Conservation (phyloP, 2,888 invertebrate genomes). For the Megaustenia siamemsis region DNA sequence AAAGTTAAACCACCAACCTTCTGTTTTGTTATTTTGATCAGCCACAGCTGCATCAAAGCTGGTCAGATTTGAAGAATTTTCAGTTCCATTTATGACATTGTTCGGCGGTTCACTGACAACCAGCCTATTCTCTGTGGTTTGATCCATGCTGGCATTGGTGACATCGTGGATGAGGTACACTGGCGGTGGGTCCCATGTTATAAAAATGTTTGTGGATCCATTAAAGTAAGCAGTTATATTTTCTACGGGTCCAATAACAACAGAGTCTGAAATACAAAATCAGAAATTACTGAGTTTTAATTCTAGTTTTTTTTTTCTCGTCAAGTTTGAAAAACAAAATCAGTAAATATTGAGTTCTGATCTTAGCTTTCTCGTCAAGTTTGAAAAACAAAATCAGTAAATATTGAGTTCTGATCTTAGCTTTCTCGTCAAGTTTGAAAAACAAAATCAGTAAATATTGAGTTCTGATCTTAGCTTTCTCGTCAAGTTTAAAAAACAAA, state of each 20-base stretch:
- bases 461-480: too few relatives aligned
- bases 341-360: too few relatives aligned
- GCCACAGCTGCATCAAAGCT: neutral
- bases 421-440: too few relatives aligned
- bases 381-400: too few relatives aligned
- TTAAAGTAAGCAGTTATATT: slow-evolving; percentile 61
- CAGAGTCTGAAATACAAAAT: slow-evolving; percentile 22
- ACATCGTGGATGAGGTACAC: slow-evolving; percentile 55
- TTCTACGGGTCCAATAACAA: slow-evolving; percentile 58
- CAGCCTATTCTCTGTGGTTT: neutral
- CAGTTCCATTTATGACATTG: neutral
- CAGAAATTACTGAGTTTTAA: too few relatives aligned
- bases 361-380: too few relatives aligned
- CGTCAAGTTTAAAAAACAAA: too few relatives aligned
- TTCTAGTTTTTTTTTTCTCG: too few relatives aligned
- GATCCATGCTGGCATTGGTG: slow-evolving; percentile 5
- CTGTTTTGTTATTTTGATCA: neutral
- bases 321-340: too few relatives aligned
- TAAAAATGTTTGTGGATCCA: slow-evolving; percentile 53
- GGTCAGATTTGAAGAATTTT: neutral
- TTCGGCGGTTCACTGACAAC: neutral
- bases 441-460: too few relatives aligned
- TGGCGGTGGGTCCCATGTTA: slow-evolving; percentile 65
- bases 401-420: too few relatives aligned
- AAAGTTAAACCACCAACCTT: neutral